Base-by-base conservation (phyloP, 2,797 vertebrate species). In the Avahi laniger region DNA sequence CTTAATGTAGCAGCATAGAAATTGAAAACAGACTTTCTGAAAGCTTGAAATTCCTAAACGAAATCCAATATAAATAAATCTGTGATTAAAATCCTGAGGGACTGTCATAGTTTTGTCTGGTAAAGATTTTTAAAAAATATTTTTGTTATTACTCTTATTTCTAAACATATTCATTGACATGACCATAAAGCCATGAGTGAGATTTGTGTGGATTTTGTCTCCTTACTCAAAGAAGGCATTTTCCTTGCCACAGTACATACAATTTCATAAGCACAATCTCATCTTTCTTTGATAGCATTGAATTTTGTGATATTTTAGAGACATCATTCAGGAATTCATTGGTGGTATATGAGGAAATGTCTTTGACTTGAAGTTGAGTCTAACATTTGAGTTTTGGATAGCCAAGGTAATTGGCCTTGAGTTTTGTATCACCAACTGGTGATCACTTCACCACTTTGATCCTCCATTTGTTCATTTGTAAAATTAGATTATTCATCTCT, bases 261-360 rank as follows among this genome's bases (percentile, higher is more conserved):
- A 93, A 57, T 89, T 89, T 69, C 30, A 50, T 86, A 73, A 94
- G 24, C 33, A 48, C 15, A 73, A 80, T 89, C 7, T 79, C 86
- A 41, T 93, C 5, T 85, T 92, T 84, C n/a, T 12, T 72, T 75
- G 46, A 80, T 28, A 78, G 75, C 11, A 63, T 3, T 91, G 67
- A 48, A 73, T 57, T 95, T 86, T 78, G 26, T 76, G 76, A 57
- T 65, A 12, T 97, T 97, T 67, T 50, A 93, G 41, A 70, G 18
- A 81, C 0, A 41, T 86, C 26, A 54, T 63, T 96, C 22, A 75
- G 72, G 7, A 90, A 88, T 48, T 85, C 13, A 57, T 30, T 89
- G 30, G 81, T 28, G 5, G 2, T n/a, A 0, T 59, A n/a, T 76
- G 13, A 72, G 54, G 73, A 93, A 79, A 4, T 59, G 41, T 69